A percentile compares a stretch with the other conserved stretches of the same genome.
Evolutionary conservation across 2,797 vertebrate genomes (phyloP).

Genomic region (Pteronotus mesoamericanus): DNA sequence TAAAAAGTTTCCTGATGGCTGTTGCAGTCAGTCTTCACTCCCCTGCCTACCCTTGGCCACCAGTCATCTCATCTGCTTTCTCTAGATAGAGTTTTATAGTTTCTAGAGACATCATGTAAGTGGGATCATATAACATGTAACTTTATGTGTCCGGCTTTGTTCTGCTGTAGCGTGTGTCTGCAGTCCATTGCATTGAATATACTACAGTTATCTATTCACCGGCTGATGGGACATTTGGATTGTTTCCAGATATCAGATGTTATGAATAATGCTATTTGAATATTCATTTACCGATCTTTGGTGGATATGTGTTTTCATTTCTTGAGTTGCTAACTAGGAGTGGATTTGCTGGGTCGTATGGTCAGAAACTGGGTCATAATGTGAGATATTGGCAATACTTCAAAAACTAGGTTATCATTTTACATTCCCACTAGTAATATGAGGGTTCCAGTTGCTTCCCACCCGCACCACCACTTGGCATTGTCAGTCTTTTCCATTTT

Average conservation of each 20-base stretch:
- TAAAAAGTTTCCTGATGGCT: neutral
- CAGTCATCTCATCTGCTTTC: neutral
- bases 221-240: neutral
- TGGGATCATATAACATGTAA: neutral
- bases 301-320: neutral
- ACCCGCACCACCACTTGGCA: neutral
- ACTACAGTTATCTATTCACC: neutral
- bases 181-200: neutral
- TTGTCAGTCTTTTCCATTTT: neutral
- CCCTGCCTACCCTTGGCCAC: neutral
- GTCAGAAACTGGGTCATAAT: neutral
- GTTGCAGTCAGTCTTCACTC: neutral
- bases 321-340: neutral
- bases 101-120: neutral
- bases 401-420: neutral
- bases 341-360: neutral
- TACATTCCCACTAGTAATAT: neutral
- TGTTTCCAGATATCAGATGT: neutral
- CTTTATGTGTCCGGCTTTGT: neutral
- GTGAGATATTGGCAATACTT: neutral
- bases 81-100: neutral
- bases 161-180: neutral
- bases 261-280: constrained; percentile 6
- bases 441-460: neutral
- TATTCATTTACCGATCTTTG: neutral